Conservation (phyloP, 2,888 invertebrate genomes). For the Eledona agricola region DNA sequence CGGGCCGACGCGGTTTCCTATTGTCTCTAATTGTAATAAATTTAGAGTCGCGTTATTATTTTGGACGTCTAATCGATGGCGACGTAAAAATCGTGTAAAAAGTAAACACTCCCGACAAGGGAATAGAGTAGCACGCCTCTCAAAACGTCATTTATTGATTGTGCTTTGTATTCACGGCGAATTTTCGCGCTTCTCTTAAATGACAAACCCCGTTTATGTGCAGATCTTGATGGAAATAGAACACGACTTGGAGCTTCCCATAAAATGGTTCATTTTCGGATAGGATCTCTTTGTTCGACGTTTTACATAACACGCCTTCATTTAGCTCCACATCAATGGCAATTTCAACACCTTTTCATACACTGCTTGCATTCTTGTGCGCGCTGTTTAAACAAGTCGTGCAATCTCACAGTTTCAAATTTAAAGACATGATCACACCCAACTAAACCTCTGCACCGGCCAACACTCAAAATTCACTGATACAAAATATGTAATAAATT, state of each 20-base stretch:
- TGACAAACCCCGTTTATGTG: conserved; percentile 43
- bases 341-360: conserved; percentile 56
- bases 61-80: conserved; percentile 21
- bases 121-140: conserved; percentile 16
- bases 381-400: conserved; percentile 26
- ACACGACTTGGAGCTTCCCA: conserved; percentile 41
- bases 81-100: conserved; percentile 33
- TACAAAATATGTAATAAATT: too few relatives aligned
- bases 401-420: too few relatives aligned
- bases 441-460: too few relatives aligned
- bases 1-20: background rate
- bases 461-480: too few relatives aligned
- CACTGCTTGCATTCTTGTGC: conserved; percentile 27
- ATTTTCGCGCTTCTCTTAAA: conserved; percentile 42
- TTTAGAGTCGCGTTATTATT: conserved; percentile 1
- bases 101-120: conserved; percentile 26
- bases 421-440: too few relatives aligned
- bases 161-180: conserved; percentile 42
- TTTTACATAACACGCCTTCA: conserved; percentile 49
- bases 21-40: background rate
- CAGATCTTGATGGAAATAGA: conserved; percentile 45
- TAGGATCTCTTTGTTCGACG: conserved; percentile 51
- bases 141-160: conserved; percentile 36
- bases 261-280: conserved; percentile 51
- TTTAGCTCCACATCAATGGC: conserved; percentile 54